A percentile compares a stretch with the other conserved stretches of the same genome.
Conservation (phyloP, 37 sponge, comb jelly and placozoan species). For the Halisarca cf. caerulea region DNA sequence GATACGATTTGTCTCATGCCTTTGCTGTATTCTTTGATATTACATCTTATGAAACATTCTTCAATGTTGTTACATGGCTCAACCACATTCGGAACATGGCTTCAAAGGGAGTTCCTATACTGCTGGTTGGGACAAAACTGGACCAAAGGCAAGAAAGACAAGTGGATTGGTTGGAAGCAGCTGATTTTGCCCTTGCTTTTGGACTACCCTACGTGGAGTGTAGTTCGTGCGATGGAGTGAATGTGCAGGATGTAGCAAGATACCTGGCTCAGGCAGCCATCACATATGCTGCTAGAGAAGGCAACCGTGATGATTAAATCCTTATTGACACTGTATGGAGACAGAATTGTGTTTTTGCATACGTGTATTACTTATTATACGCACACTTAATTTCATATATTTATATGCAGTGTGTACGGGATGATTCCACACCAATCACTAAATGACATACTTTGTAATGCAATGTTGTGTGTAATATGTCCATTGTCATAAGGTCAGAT, state of each 20-base stretch:
- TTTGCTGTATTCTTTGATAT: conserved; percentile 10
- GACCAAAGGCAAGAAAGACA: background rate
- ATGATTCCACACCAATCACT: too few relatives aligned
- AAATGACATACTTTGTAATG: too few relatives aligned
- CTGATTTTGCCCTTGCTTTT: background rate
- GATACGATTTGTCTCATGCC: background rate
- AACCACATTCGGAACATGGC: background rate
- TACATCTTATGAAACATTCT: background rate
- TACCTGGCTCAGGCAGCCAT: background rate
- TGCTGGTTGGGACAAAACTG: background rate
- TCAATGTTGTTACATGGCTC: background rate
- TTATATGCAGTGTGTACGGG: too few relatives aligned
- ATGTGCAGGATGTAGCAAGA: background rate
- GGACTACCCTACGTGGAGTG: background rate
- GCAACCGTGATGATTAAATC: too few relatives aligned
- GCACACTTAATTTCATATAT: too few relatives aligned
- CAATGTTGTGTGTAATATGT: too few relatives aligned
- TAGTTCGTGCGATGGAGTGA: background rate
- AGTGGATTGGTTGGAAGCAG: background rate
- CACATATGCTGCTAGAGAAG: too few relatives aligned
- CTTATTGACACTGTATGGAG: too few relatives aligned
- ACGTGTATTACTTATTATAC: too few relatives aligned
- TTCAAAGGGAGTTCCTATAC: background rate
- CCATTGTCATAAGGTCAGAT: too few relatives aligned
- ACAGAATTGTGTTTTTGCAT: too few relatives aligned